A percentile compares a stretch with the other conserved stretches of the same genome.
phyloP scores from a whole-genome alignment of 2,113 vertebrate species.

The Alethe diademata region DNA sequence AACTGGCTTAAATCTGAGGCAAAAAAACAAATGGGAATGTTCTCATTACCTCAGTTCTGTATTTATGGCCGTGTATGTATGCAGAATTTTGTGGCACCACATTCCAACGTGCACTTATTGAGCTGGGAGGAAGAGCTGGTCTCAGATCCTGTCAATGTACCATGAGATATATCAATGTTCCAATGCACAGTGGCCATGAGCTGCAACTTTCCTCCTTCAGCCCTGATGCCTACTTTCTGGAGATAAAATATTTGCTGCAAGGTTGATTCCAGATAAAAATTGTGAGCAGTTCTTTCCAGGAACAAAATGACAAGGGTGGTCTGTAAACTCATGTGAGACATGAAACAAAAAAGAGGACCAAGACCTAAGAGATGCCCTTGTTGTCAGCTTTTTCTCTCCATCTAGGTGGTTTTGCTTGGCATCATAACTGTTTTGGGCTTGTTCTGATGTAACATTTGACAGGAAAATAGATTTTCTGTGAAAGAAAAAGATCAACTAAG shows the following conservation, averaged over 20 bases:
- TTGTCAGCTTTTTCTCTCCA: neutral
- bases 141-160: neutral
- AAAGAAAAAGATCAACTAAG: neutral
- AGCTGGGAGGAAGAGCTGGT: neutral
- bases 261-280: neutral
- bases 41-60: neutral
- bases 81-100: neutral
- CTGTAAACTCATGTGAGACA: neutral
- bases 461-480: neutral
- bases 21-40: neutral
- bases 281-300: neutral
- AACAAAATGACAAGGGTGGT: neutral
- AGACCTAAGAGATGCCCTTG: no score
- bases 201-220: neutral
- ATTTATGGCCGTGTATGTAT: neutral
- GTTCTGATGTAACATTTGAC: neutral
- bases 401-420: neutral
- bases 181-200: neutral
- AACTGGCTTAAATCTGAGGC: neutral
- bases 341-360: no score
- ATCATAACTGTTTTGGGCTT: neutral
- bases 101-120: neutral
- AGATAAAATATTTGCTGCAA: neutral
- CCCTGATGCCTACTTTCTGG: neutral
- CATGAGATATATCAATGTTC: no score